Percentiles rank a stretch among this genome's conserved stretches.
These are phyloP conservation scores for Platyrinchus mystaceus DNA, from an alignment of 2,797 vertebrate species.

Conservation along the genomic window DNA sequence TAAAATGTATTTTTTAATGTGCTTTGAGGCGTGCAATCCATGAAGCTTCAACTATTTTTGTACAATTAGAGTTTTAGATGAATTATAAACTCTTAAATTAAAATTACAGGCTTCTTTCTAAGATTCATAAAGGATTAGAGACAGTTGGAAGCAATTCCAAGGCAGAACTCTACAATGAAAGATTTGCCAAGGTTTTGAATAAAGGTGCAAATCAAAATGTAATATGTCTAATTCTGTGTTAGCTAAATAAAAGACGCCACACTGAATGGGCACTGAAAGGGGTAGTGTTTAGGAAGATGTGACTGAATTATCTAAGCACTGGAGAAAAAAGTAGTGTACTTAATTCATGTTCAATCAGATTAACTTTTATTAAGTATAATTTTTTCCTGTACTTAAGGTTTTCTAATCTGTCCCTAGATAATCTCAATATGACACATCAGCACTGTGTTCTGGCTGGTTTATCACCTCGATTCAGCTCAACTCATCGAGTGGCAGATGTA, in stretches of 20 bases:
- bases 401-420: slow-evolving; percentile 80
- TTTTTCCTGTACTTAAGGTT: neutral
- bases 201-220: slow-evolving; percentile 4
- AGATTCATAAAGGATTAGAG: slow-evolving; percentile 37
- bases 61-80: slow-evolving; percentile 23
- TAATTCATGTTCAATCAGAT: slow-evolving; percentile 59
- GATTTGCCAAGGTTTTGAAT: slow-evolving; percentile 12
- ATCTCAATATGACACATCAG: slow-evolving; percentile 93
- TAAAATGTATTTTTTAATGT: neutral
- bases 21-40: neutral
- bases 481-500: slow-evolving; percentile 93
- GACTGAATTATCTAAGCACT: neutral
- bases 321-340: neutral
- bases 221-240: neutral
- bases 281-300: neutral
- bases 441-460: slow-evolving; percentile 93
- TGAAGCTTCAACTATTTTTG: neutral
- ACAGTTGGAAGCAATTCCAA: slow-evolving; percentile 35
- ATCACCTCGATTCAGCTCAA: slow-evolving; percentile 92
- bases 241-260: neutral
- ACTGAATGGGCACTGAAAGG: neutral
- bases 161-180: neutral
- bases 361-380: neutral
- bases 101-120: slow-evolving; percentile 28
- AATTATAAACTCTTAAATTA: slow-evolving; percentile 42